Evolutionary conservation across 1,140 invertebrate genomes (phyloP).

Genomic region (Linepithema humile): DNA sequence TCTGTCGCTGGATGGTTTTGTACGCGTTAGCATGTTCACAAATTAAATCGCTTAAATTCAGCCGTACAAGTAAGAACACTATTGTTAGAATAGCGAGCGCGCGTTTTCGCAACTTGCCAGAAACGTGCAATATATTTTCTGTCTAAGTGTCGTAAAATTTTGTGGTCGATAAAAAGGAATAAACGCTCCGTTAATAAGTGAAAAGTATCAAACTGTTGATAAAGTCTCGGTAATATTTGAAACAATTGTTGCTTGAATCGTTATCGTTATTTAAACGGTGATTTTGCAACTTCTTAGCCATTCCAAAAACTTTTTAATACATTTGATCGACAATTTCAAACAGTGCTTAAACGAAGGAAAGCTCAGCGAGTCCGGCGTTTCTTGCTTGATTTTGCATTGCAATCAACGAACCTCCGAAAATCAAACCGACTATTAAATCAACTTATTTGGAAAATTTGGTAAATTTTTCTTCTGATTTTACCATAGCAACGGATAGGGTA

Average conservation of each 20-base stretch:
- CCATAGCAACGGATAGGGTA: background rate
- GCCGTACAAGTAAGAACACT: background rate
- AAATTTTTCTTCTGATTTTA: background rate
- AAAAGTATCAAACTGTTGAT: background rate
- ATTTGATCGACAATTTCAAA: background rate
- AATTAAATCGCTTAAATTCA: conserved; percentile 58
- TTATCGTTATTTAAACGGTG: conserved; percentile 14
- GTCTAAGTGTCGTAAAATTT: background rate
- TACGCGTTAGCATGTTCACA: conserved; percentile 29
- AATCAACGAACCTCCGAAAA: background rate
- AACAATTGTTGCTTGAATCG: conserved; percentile 14
- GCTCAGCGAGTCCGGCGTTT: background rate
- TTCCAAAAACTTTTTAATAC: conserved; percentile 7
- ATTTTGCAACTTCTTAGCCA: background rate
- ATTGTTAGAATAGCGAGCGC: conserved; percentile 1
- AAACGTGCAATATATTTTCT: background rate
- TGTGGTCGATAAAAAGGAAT: background rate
- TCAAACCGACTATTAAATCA: background rate
- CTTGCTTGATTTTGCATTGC: background rate
- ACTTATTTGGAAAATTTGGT: background rate
- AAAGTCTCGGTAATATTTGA: conserved; percentile 12
- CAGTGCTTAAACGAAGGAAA: background rate
- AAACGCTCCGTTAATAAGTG: background rate
- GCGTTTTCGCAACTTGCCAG: background rate
- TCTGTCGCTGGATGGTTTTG: conserved; percentile 33